Evolutionary conservation across 2,797 vertebrate genomes (phyloP).

Genomic region (Artibeus lituratus): DNA sequence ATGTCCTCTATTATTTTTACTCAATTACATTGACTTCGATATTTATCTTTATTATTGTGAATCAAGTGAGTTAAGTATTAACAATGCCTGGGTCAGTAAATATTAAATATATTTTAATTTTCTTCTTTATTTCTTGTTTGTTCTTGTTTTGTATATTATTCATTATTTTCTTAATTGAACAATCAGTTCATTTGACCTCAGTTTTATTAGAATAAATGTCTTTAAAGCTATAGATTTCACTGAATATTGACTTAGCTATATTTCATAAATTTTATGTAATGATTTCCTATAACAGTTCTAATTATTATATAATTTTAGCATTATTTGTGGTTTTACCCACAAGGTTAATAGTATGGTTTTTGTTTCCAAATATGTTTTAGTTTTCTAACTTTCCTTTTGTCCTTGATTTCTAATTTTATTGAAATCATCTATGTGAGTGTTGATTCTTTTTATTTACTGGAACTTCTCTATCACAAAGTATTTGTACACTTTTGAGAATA

Average conservation of each 20-base stretch:
- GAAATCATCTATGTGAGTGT: background rate
- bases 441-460: background rate
- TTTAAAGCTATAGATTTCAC: background rate
- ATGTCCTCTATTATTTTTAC: background rate
- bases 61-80: background rate
- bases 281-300: background rate
- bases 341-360: background rate
- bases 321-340: background rate
- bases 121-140: background rate
- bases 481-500: background rate
- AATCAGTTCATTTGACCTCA: background rate
- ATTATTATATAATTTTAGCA: background rate
- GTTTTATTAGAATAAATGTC: background rate
- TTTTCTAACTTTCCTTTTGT: background rate
- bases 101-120: background rate
- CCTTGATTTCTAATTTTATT: background rate
- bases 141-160: background rate
- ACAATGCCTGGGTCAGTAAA: background rate
- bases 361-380: background rate
- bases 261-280: background rate
- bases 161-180: background rate
- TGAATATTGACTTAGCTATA: background rate
- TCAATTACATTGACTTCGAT: background rate
- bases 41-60: background rate
- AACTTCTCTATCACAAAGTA: background rate